Base-by-base conservation (phyloP, 2,797 vertebrate genomes). In the Syngnathus rostellatus region DNA sequence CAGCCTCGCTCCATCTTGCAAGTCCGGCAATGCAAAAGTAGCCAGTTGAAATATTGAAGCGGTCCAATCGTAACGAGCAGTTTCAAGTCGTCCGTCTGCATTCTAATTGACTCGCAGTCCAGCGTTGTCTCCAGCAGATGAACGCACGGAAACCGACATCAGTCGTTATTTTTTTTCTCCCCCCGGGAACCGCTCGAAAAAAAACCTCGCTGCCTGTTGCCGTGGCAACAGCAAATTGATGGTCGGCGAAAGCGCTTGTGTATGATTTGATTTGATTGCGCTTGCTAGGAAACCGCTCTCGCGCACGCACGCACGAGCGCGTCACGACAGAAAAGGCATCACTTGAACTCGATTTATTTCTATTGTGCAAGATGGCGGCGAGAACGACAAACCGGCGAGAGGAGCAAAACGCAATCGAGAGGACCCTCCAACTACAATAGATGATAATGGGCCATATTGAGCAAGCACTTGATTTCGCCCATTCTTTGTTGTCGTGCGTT, bases 181-280 rank as follows among this genome's bases (percentile, higher is more conserved):
- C 31, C 64, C 69, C 59, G 62, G 69, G 73, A 78, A 64, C n/a
- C 78, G 72, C 80, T 82, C 63, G 85, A 21, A 89, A 85, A 31
- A 31, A 31, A 31, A 31, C 31, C 31, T 77, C 57, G 67, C 77
- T 23, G 76, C 64, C 73, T 76, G 91, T 92, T 90, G 72, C 90
- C 87, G 89, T 90, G 83, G 89, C 85, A 92, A 92, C 90, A 77
- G 81, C 81, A 87, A 81, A 86, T 85, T 87, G 39, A 84, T 86
- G 78, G 83, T 37, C 75, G 80, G 70, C 75, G n/a, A n/a, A n/a
- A 78, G 79, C 85, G 81, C 83, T 83, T 76, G 77, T 82, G 72
- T 81, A 79, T 77, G 68, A 73, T 79, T 87, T 84, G 80, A 69
- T 85, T 87, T 83, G 83, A 85, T 77, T 77, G 73, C 72, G 45